A percentile compares a stretch with the other conserved stretches of the same genome.
Conservation (phyloP, 37 sponge, comb jelly and placozoan genomes). For the Agelas oroides region DNA sequence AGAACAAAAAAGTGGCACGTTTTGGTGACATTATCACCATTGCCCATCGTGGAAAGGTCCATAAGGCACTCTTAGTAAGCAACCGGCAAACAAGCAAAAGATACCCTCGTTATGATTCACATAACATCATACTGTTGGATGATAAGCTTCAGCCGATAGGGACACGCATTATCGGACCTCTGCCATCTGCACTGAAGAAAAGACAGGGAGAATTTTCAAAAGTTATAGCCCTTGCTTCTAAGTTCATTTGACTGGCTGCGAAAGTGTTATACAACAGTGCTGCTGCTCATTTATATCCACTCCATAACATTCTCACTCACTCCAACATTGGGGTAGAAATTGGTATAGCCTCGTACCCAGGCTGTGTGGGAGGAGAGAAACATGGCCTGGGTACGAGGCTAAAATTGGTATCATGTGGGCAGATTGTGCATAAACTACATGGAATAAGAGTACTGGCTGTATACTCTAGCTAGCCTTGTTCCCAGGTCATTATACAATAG, state of each 20-base stretch:
- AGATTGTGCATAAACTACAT: no score
- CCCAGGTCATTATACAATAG: no score
- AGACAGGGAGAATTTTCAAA: conserved; percentile 63
- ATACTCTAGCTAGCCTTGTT: no score
- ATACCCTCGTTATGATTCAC: conserved; percentile 64
- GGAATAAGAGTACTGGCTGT: no score
- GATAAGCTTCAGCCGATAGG: conserved; percentile 79
- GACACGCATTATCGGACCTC: conserved; percentile 71
- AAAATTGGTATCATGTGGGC: no score
- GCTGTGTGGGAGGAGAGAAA: no score
- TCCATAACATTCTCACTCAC: no score
- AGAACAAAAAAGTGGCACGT: conserved; percentile 56
- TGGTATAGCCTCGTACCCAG: no score
- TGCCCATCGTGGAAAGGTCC: conserved; percentile 71
- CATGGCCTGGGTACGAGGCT: no score
- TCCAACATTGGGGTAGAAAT: no score
- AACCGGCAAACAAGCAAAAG: conserved; percentile 58
- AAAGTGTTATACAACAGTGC: background rate
- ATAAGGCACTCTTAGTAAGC: conserved; percentile 76
- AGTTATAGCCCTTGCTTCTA: conserved; percentile 61
- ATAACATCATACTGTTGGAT: conserved; percentile 70
- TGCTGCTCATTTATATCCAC: no score
- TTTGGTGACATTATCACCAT: conserved; percentile 77
- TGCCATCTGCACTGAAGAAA: conserved; percentile 62
- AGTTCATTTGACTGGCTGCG: conserved; percentile 54